phyloP scores from a whole-genome alignment of 2,888 invertebrate species.

The Pyrrhosoma nymphula region DNA sequence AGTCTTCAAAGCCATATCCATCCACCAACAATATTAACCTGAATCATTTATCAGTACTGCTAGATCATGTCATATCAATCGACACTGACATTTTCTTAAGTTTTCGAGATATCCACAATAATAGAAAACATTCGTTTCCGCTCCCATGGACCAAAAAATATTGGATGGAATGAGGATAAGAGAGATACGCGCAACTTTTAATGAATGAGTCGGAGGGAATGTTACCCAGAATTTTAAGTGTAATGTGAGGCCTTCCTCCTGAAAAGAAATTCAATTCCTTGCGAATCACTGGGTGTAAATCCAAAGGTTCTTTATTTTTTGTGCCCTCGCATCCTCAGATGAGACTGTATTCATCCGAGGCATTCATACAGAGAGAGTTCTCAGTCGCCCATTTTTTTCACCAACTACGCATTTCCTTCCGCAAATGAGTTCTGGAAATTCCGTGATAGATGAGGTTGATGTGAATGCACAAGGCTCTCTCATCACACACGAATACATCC shows the following conservation, averaged over 20 bases:
- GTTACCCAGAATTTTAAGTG: neutral
- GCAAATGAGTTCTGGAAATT: constrained; percentile 36
- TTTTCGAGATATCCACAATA: neutral
- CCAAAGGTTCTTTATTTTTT: neutral
- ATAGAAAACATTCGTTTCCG: neutral
- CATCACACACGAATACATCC: neutral
- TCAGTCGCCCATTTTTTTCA: constrained; percentile 32
- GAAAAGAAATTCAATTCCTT: constrained; percentile 59
- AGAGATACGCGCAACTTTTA: neutral
- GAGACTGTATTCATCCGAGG: constrained; percentile 26
- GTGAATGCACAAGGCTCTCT: neutral
- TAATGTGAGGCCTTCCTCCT: neutral
- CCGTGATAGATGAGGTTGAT: neutral
- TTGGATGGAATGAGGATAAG: neutral
- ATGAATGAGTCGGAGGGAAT: neutral
- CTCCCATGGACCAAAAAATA: neutral
- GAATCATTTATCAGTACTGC: neutral
- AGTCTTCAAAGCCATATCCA: neutral
- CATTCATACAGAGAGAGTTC: neutral
- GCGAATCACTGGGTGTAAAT: neutral
- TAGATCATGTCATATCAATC: neutral
- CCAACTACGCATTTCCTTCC: neutral
- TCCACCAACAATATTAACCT: neutral
- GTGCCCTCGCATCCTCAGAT: neutral
- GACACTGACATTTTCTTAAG: neutral